A percentile compares a stretch with the other conserved stretches of the same genome.
These are phyloP conservation scores for Microctenopoma lineatum DNA, from an alignment of 2,797 vertebrate species.

Conservation along the genomic window DNA sequence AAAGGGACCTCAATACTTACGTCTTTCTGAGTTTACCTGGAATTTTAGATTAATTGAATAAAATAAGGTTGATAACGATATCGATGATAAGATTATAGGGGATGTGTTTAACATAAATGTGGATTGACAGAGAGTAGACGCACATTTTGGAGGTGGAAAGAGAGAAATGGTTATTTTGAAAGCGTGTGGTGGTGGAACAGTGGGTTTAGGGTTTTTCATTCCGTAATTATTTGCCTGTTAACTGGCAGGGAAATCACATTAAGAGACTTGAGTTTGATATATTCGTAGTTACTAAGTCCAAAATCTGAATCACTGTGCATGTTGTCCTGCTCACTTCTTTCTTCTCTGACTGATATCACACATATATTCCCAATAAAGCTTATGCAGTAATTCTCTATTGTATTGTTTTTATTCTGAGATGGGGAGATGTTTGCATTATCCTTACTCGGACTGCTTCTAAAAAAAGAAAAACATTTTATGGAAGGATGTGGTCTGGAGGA, in stretches of 20 bases:
- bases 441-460: no score
- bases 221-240: no score
- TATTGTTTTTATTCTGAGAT: not conserved
- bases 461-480: no score
- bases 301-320: conserved; percentile 34
- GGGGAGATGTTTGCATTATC: no score
- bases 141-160: not conserved
- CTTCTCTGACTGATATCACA: conserved; percentile 18
- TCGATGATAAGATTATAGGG: conserved; percentile 1
- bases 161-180: not conserved
- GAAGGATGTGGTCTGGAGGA: not conserved
- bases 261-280: conserved; percentile 1
- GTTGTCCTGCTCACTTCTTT: conserved; percentile 42
- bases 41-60: conserved; percentile 4
- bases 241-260: not conserved
- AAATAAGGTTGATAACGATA: conserved; percentile 4
- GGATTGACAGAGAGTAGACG: conserved; percentile 3
- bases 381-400: conserved; percentile 37
- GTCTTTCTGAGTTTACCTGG: conserved; percentile 8
- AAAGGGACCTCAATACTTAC: conserved; percentile 40
- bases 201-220: conserved; percentile 17
- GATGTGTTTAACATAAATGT: not conserved
- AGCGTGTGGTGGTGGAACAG: conserved; percentile 25
- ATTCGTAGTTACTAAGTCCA: conserved; percentile 23
- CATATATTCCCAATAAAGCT: conserved; percentile 71